Conservation (phyloP, 2,888 invertebrate species). For the Gonocerus acuteangulatus region DNA sequence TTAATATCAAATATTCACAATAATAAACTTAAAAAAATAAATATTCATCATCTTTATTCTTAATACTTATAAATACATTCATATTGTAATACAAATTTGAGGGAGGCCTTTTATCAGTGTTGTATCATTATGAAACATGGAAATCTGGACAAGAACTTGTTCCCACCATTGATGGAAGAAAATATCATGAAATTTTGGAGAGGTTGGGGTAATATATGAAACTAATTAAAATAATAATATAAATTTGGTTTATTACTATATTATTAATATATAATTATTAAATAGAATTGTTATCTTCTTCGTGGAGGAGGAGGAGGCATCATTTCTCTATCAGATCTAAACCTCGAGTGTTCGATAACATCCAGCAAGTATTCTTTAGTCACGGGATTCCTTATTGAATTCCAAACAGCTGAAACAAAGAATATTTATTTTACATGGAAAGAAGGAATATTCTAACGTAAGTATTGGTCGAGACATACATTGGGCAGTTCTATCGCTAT, state of each 20-base stretch:
- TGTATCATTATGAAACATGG: too few relatives aligned
- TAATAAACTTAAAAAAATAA: too few relatives aligned
- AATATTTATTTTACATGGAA: conserved; percentile 24
- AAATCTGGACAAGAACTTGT: too few relatives aligned
- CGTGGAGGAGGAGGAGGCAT: conserved; percentile 58
- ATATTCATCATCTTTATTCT: too few relatives aligned
- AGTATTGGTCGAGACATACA: conserved; percentile 47
- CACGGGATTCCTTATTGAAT: conserved; percentile 75
- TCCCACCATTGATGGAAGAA: too few relatives aligned
- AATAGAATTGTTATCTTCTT: background rate
- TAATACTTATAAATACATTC: too few relatives aligned
- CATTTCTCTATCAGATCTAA: conserved; percentile 48
- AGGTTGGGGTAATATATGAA: too few relatives aligned
- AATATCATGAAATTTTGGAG: too few relatives aligned
- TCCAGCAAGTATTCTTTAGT: conserved; percentile 72
- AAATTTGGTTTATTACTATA: background rate
- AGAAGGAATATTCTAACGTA: conserved; percentile 2
- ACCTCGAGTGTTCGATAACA: conserved; percentile 60
- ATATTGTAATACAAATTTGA: too few relatives aligned
- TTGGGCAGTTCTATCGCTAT: conserved; percentile 74
- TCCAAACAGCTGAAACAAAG: conserved; percentile 62
- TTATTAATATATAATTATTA: background rate
- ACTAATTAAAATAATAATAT: background rate
- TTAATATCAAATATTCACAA: too few relatives aligned
- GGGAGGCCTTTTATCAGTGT: too few relatives aligned